Evolutionary conservation across 1,140 invertebrate species (phyloP), one percentile per base, ranked within the genome.

Genomic region (Lepidostoma basale): DNA sequence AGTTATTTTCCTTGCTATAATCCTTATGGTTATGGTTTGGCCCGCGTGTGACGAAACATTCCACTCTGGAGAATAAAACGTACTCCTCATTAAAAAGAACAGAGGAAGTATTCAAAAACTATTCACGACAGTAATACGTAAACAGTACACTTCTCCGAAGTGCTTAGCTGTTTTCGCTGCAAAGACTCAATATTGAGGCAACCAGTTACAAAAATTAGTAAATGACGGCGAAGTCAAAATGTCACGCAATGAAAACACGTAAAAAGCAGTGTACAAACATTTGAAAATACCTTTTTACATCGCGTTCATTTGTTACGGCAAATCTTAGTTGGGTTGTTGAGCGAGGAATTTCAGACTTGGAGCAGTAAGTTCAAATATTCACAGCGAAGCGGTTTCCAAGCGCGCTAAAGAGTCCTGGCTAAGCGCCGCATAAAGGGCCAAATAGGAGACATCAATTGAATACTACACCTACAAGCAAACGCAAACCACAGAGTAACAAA

Each of bases 341-440:
- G 2, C 18, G n/a, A 30, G 49, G 14, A 26, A 25, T 54, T 33
- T 33, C 30, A 18, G 49, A 28, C 25, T 33, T 54, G 2, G 25
- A 26, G 44, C 23, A 47, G 23, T 52, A 30, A 54, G 49, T 54
- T 54, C 49, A 54, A 54, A 54, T 54, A 54, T 54, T 54, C 49
- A 28, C 49, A 54, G 49, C 49, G 26, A 54, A 54, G 49, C 49
- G 25, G 25, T 54, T 54, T 54, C 49, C 49, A 16, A 54, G 49
- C 49, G 49, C 49, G n/a, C 26, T 14, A 47, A 47, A 25, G 49
- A 20, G 49, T 54, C 49, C 6, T 54, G 49, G n/a, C 49, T 54
- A 54, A 54, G 49, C 49, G 49, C 49, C 49, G 49, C 49, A 54
- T 54, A 54, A 54, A 28, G n/a, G 49, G 12, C 25, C 26, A 16